These are phyloP conservation scores for Gymnarchus niloticus DNA, from an alignment of 2,113 vertebrate species.

Conservation along the genomic window DNA sequence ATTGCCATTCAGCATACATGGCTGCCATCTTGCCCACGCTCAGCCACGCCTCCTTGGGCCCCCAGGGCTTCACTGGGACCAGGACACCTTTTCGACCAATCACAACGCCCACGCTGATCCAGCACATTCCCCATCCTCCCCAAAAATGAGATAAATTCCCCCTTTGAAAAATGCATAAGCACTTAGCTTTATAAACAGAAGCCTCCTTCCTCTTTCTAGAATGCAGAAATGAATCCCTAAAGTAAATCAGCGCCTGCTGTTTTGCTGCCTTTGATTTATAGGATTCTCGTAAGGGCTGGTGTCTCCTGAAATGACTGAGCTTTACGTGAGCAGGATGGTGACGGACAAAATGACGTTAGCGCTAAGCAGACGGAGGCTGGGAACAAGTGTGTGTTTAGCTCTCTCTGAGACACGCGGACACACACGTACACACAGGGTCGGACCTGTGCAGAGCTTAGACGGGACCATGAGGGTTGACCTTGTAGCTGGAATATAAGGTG, in stretches of 20 bases:
- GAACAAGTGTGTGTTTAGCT: slow-evolving; percentile 1
- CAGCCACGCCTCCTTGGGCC: not conserved
- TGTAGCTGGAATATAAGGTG: slow-evolving; percentile 41
- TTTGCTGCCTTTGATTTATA: slow-evolving; percentile 44
- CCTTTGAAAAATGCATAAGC: slow-evolving; percentile 46
- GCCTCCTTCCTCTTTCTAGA: slow-evolving; percentile 29
- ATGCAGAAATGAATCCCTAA: slow-evolving; percentile 40
- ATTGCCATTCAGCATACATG: not conserved
- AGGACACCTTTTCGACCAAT: not conserved
- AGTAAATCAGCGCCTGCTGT: slow-evolving; percentile 46
- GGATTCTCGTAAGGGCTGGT: slow-evolving; percentile 25
- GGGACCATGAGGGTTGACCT: slow-evolving; percentile 38
- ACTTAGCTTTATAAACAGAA: slow-evolving; percentile 30
- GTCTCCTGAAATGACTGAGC: slow-evolving; percentile 14
- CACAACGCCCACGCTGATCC: not conserved
- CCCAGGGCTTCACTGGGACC: not conserved
- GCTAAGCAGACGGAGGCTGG: slow-evolving; percentile 1
- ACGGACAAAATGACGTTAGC: slow-evolving; percentile 10
- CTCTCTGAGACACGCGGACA: not conserved
- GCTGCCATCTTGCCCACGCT: not conserved
- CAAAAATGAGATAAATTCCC: slow-evolving; percentile 50
- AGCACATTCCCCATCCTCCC: slow-evolving; percentile 24
- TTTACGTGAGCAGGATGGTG: slow-evolving; percentile 4
- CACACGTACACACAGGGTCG: not conserved
- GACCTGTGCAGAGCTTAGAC: no score